Base-by-base conservation (phyloP, 2,888 invertebrate species). In the Chalcosyrphus nemorum region DNA sequence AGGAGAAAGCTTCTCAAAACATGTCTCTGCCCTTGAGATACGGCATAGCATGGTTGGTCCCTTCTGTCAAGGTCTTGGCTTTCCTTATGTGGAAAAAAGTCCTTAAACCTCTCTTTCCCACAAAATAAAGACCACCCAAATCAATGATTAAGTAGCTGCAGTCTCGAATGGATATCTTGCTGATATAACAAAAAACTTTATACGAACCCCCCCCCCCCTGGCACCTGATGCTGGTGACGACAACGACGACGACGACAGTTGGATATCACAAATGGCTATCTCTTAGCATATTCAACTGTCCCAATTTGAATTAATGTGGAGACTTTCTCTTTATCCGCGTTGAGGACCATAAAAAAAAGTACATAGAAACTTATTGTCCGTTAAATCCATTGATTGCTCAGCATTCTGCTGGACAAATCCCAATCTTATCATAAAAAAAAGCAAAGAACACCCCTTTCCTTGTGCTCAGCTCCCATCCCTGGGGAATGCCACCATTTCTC, bases 381-480 rank as follows among this genome's bases (percentile, higher is more conserved):
- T 29, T 41, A 29, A 29, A 29, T 41, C 27, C 7, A 54, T 43
- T 54, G 66, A 54, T 29, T 54, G 41, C n/a, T 68, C 56, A 70
- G 68, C 56, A 45, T 32, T 45, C 17, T 15, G 38, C 11, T 15
- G 56, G 29, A 32, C 32, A 45, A 13, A 27, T 43, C 19, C 54
- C 43, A 41, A 41, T 54, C 32, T 13, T 17, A 27, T 4, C 56
- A 35, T 56, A 68, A 56, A 56, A 56, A 11, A 56, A 56, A 68
- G 56, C 54, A 68, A 56, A 56, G 45, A 11, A 56, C 68, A 68
- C 68, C 54, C 45, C 45, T 35, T 56, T 15, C 29, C 4, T 15
- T 15, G 21, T 4, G 7, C 4, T 27, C 11, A 35, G 27, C 50
- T 7, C 50, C 4, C 38, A 19, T 19, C 68, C 45, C 1, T 21